Evolutionary conservation across 2,888 invertebrate species (phyloP), one percentile per base, ranked within the genome.

Genomic region (Pediacus dermestoides): DNA sequence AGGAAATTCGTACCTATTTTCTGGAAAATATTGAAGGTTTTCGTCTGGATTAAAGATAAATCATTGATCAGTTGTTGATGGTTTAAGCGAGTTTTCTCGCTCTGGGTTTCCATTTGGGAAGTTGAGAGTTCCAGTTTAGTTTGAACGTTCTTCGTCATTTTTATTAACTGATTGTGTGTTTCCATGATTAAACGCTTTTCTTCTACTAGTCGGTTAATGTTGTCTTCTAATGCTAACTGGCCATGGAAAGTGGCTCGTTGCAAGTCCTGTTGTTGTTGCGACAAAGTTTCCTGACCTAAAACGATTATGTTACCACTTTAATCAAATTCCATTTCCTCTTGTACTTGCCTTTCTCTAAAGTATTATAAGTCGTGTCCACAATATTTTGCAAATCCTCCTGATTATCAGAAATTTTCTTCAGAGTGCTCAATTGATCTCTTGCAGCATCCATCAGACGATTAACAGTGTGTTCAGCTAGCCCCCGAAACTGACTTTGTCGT

Each of bases 401-500:
- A 38, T 60, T 60, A 14, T 52, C 40, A 22, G 60, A 49, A 39
- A 69, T 61, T 45, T 59, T 59, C 21, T 54, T 57, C 9, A 69
- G 46, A 13, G 61, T 61, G 28, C 44, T 44, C 7, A 69, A 49
- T 39, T 69, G 69, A 39, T 63, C 48, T 23, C 53, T 53, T 4
- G 69, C 59, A 30, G 76, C 70, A 26, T 73, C 63, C 70, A 81
- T 75, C 33, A 82, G 64, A 50, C 75, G 73, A 61, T 81, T 81
- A 8, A 82, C 77, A 1, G 81, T 78, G 42, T 76, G 68, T 63
- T 82, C 81, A 1, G 81, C 77, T 30, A 80, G 66, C 11, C 77
- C 77, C 32, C 78, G 70, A 63, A 82, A 82, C 59, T 82, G 81
- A 18, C 73, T 72, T 59, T 80, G 80, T 34, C 81, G 70, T 10